Percentiles rank a stretch among this genome's conserved stretches.
Conservation (phyloP, 2,113 vertebrate genomes). For the Crotalus viridis region DNA sequence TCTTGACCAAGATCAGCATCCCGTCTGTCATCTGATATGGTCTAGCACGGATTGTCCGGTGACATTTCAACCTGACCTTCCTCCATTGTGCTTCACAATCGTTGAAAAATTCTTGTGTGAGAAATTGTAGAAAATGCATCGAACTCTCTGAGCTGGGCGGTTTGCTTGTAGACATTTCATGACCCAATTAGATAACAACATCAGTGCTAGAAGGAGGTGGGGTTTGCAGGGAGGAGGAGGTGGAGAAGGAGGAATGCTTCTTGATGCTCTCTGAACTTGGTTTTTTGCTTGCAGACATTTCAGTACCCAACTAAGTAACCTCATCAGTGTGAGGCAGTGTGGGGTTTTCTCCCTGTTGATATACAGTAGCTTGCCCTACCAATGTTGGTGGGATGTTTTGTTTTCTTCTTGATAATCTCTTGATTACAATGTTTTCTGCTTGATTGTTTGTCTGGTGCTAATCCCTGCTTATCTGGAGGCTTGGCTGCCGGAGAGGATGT, state of each 20-base stretch:
- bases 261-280: too few relatives aligned
- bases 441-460: not conserved
- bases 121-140: too few relatives aligned
- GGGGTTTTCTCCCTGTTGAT: too few relatives aligned
- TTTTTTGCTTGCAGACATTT: too few relatives aligned
- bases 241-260: too few relatives aligned
- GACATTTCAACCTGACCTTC: not conserved
- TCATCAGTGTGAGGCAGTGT: too few relatives aligned
- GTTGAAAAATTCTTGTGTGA: not conserved
- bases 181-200: too few relatives aligned
- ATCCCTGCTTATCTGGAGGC: not conserved
- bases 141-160: too few relatives aligned
- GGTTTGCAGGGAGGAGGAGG: too few relatives aligned
- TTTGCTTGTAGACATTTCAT: too few relatives aligned
- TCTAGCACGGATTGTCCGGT: not conserved
- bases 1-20: not conserved
- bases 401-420: not conserved
- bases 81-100: not conserved
- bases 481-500: not conserved
- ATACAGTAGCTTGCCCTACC: not conserved
- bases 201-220: too few relatives aligned
- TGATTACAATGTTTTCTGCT: not conserved
- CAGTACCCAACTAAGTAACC: too few relatives aligned
- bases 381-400: not conserved
- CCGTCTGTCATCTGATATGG: not conserved